Evolutionary conservation across 1,140 invertebrate species (phyloP).

Genomic region (Teleogryllus occipitalis): DNA sequence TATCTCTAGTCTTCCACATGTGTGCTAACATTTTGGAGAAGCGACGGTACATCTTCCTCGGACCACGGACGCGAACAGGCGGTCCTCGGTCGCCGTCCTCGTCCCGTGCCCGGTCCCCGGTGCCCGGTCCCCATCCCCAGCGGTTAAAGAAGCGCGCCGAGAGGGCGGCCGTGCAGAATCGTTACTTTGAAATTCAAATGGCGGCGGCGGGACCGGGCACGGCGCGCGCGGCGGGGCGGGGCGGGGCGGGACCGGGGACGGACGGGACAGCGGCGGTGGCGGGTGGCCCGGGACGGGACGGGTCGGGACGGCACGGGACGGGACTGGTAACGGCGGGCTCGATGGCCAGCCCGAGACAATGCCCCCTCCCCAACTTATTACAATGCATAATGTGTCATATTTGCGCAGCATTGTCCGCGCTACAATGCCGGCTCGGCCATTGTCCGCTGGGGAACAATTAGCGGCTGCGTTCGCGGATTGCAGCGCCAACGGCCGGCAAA

Average conservation of each 20-base stretch:
- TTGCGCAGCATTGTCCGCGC: background rate
- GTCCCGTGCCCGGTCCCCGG: too few relatives aligned
- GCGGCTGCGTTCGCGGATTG: background rate
- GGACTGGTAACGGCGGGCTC: background rate
- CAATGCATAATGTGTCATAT: conserved; percentile 5
- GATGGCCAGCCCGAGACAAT: background rate
- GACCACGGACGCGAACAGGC: too few relatives aligned
- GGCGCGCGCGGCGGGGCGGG: too few relatives aligned
- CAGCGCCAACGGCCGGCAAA: background rate
- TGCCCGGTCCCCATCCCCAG: too few relatives aligned
- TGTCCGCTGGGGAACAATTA: background rate
- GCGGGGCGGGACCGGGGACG: background rate
- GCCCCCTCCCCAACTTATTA: background rate
- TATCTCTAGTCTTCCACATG: too few relatives aligned
- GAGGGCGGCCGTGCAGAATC: background rate
- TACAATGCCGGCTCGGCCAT: background rate
- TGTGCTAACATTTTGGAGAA: too few relatives aligned
- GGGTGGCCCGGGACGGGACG: background rate
- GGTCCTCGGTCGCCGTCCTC: too few relatives aligned
- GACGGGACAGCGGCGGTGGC: background rate
- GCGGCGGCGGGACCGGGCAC: too few relatives aligned
- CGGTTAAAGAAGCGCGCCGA: background rate
- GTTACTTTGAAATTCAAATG: background rate
- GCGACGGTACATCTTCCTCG: too few relatives aligned
- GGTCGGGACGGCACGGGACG: too few relatives aligned